Percentiles rank a stretch among this genome's conserved stretches.
These are phyloP conservation scores for Anser cygnoides DNA, from an alignment of 2,113 vertebrate species.

Conservation along the genomic window DNA sequence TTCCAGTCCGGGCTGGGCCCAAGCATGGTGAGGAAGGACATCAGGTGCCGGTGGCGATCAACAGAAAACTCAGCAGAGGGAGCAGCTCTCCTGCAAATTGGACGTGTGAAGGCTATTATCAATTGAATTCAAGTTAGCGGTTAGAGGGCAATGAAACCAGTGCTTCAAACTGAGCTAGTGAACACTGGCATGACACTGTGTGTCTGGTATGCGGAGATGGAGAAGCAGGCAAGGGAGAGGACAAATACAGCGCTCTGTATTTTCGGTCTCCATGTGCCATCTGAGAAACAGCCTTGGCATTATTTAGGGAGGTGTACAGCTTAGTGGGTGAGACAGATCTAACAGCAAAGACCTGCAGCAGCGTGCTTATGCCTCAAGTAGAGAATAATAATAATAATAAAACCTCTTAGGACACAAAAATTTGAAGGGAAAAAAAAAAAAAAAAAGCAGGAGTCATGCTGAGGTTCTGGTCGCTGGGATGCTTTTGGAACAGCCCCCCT, in stretches of 20 bases:
- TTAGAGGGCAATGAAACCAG: neutral
- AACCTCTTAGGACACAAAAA: neutral
- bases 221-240: neutral
- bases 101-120: neutral
- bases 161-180: neutral
- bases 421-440: neutral
- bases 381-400: neutral
- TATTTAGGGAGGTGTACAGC: neutral
- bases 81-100: conserved; percentile 87
- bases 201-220: neutral
- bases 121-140: neutral
- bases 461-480: neutral
- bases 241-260: no score
- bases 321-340: fast-evolving
- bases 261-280: neutral
- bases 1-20: conserved; percentile 98
- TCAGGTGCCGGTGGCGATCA: conserved; percentile 92
- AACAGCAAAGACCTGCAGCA: neutral
- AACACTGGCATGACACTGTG: neutral
- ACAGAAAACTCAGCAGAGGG: conserved; percentile 98
- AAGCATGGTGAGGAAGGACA: conserved; percentile 98
- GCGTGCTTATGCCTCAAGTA: neutral
- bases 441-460: neutral
- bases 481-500: neutral
- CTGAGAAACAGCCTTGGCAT: neutral